Percentiles rank a stretch among this genome's conserved stretches.
Evolutionary conservation across 2,797 vertebrate species (phyloP).

Genomic region (Oreochromis mossambicus): DNA sequence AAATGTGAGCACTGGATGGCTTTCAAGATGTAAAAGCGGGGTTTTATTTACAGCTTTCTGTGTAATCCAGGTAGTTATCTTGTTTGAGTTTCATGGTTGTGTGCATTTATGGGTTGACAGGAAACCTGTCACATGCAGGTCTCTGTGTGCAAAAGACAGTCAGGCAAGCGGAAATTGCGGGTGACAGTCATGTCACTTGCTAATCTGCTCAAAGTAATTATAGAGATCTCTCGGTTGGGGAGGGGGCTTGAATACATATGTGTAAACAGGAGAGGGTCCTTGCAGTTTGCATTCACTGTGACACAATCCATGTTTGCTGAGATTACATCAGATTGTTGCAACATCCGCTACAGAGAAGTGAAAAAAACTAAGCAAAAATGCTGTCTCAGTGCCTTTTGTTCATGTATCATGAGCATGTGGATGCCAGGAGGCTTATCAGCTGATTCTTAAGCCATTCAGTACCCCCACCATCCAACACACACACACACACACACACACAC

Average conservation of each 20-base stretch:
- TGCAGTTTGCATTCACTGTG: not conserved
- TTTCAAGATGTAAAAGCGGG: not conserved
- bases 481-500: not conserved
- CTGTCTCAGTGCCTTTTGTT: not conserved
- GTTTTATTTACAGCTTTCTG: not conserved
- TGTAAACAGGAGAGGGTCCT: not conserved
- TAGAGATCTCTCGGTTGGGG: not conserved
- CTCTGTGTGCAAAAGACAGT: constrained; percentile 38
- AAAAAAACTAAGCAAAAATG: not conserved
- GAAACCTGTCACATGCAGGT: not conserved
- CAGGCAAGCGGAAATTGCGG: constrained; percentile 43
- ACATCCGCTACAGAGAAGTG: not conserved
- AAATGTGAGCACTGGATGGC: not conserved
- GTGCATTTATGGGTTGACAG: not conserved
- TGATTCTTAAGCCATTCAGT: constrained; percentile 5
- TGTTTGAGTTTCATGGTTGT: not conserved
- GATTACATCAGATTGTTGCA: not conserved
- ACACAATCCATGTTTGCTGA: not conserved
- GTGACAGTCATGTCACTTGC: constrained; percentile 36
- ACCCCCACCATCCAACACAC: not conserved
- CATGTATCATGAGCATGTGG: not conserved
- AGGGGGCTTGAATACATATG: not conserved
- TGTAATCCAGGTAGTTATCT: not conserved
- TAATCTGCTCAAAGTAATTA: constrained; percentile 48
- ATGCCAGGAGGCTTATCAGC: not conserved